Evolutionary conservation across 2,797 vertebrate species (phyloP).

Genomic region (Melanotaenia nigrans): DNA sequence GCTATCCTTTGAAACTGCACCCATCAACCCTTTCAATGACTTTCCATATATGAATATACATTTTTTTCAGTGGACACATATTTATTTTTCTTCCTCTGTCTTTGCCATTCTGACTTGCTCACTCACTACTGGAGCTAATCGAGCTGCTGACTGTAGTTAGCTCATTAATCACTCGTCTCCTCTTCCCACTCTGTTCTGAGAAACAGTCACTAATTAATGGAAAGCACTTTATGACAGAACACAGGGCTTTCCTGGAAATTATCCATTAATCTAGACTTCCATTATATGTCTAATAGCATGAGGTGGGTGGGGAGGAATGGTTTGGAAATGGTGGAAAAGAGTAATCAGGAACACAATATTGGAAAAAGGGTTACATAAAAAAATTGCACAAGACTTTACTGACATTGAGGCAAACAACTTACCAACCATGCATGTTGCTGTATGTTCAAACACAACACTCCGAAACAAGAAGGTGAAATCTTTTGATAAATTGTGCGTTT

Average conservation of each 20-base stretch:
- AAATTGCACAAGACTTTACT: conserved; percentile 43
- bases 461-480: background rate
- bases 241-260: conserved; percentile 79
- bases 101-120: conserved; percentile 50
- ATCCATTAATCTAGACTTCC: conserved; percentile 74
- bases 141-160: conserved; percentile 49
- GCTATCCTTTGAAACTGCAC: conserved; percentile 61
- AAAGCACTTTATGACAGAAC: conserved; percentile 77
- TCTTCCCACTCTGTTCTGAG: conserved; percentile 56
- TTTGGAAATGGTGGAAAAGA: conserved; percentile 45
- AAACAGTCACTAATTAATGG: conserved; percentile 77
- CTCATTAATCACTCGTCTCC: conserved; percentile 73
- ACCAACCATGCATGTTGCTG: conserved; percentile 14
- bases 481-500: background rate
- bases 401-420: conserved; percentile 33
- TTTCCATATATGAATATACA: conserved; percentile 38
- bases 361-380: conserved; percentile 18
- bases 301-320: conserved; percentile 48
- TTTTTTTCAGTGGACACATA: conserved; percentile 37
- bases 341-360: conserved; percentile 21
- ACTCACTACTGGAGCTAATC: conserved; percentile 51
- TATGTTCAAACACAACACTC: conserved; percentile 4
- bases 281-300: conserved; percentile 66
- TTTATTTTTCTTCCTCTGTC: conserved; percentile 73
- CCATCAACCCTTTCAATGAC: conserved; percentile 55